Conservation (phyloP, 2,113 vertebrate genomes). For the Gopherus flavomarginatus region DNA sequence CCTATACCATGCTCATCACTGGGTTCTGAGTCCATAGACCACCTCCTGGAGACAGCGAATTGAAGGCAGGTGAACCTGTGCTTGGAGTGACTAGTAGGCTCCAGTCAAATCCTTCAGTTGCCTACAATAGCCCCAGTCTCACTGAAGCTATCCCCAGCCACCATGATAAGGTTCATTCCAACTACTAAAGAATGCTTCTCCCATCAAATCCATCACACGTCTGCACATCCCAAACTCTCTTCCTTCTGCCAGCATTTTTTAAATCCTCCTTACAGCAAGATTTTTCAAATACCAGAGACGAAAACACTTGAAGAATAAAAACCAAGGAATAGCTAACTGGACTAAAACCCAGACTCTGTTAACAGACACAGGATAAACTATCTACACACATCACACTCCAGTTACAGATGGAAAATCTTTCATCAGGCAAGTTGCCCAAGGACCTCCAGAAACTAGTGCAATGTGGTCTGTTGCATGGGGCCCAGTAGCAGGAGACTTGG, state of each 20-base stretch:
- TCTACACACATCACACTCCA: not conserved
- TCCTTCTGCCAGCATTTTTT: not conserved
- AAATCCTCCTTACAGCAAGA: not conserved
- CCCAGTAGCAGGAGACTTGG: too few relatives aligned
- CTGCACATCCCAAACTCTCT: not conserved
- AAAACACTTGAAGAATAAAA: not conserved
- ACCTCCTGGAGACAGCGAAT: rapidly evolving
- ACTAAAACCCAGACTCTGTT: not conserved
- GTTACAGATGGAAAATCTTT: not conserved
- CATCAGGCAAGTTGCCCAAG: not conserved
- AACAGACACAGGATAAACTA: not conserved
- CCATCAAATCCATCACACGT: not conserved
- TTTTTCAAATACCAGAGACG: not conserved
- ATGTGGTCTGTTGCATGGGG: not conserved
- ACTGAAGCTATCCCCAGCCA: not conserved
- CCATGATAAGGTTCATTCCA: rapidly evolving
- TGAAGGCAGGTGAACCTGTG: not conserved
- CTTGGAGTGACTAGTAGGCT: not conserved
- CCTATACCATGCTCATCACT: not conserved
- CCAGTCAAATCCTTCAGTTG: not conserved
- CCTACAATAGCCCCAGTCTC: rapidly evolving
- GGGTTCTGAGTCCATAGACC: not conserved
- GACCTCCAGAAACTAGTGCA: not conserved
- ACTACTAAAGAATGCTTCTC: not conserved
- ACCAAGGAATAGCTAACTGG: not conserved